Evolutionary conservation across 2,113 vertebrate species (phyloP), one percentile per base, ranked within the genome.

Genomic region (Mesitornis unicolor): DNA sequence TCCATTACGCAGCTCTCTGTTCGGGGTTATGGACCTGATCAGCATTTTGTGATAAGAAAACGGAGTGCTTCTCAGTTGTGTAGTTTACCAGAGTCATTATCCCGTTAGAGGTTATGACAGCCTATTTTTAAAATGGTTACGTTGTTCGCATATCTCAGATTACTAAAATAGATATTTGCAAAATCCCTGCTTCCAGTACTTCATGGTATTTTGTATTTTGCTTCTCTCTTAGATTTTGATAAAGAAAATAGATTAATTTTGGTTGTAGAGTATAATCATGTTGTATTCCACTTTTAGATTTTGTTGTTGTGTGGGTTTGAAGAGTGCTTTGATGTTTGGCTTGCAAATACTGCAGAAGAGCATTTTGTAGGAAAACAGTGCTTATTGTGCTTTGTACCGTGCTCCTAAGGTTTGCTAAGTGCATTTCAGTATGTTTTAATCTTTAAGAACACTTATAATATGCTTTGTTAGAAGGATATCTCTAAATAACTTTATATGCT

Each of bases 41-140:
- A 93, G 80, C 86, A 57, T 90, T 95, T 90, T 84, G 70, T 67
- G 92, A 35, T 82, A 35, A 47, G 77, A 57, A 89, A 92, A 88
- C 43, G 67, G 93, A 83, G 61, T 81, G 51, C 64, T 87, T 42
- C 79, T 86, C 0, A 0, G 31, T 51, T 69, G 28, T 83, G 65
- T 64, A 64, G 22, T 79, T 94, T 70, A 64, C 47, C 22, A 78
- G 80, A 64, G 36, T 60, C 56, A 68, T 38, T 83, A 53, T 50
- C 19, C 42, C 65, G 71, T 73, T 85, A 61, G 71, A 84, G 75
- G 81, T 64, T 1, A 0, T 43, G 64, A 38, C 59, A 81, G 17
- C 26, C 51, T 91, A 14, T 78, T 88, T 90, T 84, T 26, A 35
- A 95, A 91, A 89, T 29, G 40, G 38, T 51, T 84, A 40, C 1